phyloP scores from a whole-genome alignment of 2,888 invertebrate species.

The Odontocerum albicorne region DNA sequence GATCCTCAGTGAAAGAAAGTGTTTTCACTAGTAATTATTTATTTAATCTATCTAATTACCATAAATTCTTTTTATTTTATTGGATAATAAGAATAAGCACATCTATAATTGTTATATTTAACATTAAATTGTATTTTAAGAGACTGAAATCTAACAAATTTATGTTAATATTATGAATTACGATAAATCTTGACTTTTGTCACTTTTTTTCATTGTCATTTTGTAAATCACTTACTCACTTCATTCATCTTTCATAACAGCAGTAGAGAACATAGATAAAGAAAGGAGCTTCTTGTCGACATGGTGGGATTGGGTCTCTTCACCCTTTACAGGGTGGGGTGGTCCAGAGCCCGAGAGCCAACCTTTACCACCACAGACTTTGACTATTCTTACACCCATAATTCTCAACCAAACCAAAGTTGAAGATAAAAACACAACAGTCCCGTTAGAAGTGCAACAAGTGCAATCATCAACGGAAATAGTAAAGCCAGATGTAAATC shows the following conservation, averaged over 20 bases:
- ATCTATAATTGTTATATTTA: no score
- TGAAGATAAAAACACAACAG: neutral
- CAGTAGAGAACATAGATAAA: neutral
- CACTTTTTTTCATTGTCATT: neutral
- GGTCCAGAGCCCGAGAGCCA: slow-evolving; percentile 2
- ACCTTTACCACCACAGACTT: slow-evolving; percentile 4
- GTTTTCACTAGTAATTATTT: no score
- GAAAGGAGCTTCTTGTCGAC: slow-evolving; percentile 34
- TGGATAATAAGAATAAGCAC: no score
- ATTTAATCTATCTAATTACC: no score
- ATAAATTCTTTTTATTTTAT: no score
- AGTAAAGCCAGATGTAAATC: neutral
- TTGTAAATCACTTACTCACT: neutral
- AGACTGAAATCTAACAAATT: no score
- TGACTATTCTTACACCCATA: slow-evolving; percentile 20
- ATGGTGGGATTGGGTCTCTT: slow-evolving; percentile 53
- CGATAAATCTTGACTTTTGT: no score
- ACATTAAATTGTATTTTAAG: no score
- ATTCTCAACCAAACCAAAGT: no score
- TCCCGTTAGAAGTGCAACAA: neutral
- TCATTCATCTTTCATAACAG: neutral
- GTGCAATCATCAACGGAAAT: neutral
- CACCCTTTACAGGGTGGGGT: slow-evolving; percentile 51
- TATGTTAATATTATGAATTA: no score
- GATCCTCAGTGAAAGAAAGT: no score